Base-by-base conservation (phyloP, 1,140 invertebrate genomes). In the Musca domestica region DNA sequence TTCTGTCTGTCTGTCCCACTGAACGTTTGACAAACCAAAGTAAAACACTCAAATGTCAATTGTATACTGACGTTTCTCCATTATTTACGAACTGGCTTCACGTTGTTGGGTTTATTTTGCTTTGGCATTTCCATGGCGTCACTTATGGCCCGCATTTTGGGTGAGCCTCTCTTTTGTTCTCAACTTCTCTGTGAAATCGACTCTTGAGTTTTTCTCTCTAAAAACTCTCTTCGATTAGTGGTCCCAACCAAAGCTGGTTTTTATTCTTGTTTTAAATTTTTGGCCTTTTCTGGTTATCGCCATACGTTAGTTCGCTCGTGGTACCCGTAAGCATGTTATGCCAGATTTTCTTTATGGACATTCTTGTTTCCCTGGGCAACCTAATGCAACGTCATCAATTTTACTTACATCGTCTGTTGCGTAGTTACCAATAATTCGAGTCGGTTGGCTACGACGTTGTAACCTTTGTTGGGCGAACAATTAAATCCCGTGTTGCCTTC, bases 21-120 rank as follows among this genome's bases (percentile, higher is more conserved):
- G 17, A 22, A 51, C 41, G 54, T 30, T 17, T 52, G 61, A 81
- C 76, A 80, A 73, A 61, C 51, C 52, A 65, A 51, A 71, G 65
- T 41, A 64, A 70, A 71, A 70, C 64, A 41, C 67, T 52, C 77
- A 80, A 78, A 78, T 78, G 77, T 72, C 77, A 76, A 77, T 71
- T 73, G 67, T 54, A 61, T 73, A 77, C 75, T 79, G 77, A 79
- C 73, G 71, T 70, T 70, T 70, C 63, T 49, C 34, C 34, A 41
- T 41, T 41, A 41, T 41, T 2, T 41, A n/a, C n/a, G n/a, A n/a
- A 5, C 12, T 41, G 2, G 34, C 34, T 41, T 12, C 34, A 22
- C 14, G 14, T 27, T 61, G 64, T 67, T 66, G 49, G 71, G 67
- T 67, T n/a, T 66, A 72, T 69, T 61, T 71, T 51, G 73, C 73